These are phyloP conservation scores for Theristicus caerulescens DNA, from an alignment of 2,113 vertebrate species.

Conservation along the genomic window DNA sequence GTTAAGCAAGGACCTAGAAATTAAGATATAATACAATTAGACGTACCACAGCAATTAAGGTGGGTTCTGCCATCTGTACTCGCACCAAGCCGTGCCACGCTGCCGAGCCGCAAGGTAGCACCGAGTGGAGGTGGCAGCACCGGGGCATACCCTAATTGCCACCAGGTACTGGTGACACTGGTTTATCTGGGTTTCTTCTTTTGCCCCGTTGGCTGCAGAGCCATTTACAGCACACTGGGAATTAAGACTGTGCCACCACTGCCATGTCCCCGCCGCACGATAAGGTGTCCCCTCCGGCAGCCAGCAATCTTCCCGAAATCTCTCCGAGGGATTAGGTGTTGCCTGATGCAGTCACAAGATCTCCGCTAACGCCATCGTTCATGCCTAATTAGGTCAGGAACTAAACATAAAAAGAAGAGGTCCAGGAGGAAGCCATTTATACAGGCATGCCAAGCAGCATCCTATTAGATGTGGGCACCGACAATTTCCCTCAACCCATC, in stretches of 20 bases:
- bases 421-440: not conserved
- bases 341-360: not conserved
- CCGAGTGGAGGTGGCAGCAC: not conserved
- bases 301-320: not conserved
- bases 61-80: fast-evolving
- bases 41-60: fast-evolving
- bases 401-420: not conserved
- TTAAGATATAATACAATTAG: not conserved
- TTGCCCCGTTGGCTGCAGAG: not conserved
- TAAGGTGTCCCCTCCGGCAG: not conserved
- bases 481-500: not conserved
- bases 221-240: fast-evolving
- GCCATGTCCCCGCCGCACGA: fast-evolving
- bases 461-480: not conserved
- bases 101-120: not conserved
- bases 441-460: not conserved
- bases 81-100: not conserved
- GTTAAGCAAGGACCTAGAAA: constrained; percentile 28
- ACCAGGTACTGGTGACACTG: not conserved
- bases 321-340: not conserved
- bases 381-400: not conserved
- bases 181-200: not conserved
- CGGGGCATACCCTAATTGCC: not conserved
- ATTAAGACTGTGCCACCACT: fast-evolving
- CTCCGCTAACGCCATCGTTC: fast-evolving